phyloP scores from a whole-genome alignment of 2,797 vertebrate genomes.

The Danio aesculapii region DNA sequence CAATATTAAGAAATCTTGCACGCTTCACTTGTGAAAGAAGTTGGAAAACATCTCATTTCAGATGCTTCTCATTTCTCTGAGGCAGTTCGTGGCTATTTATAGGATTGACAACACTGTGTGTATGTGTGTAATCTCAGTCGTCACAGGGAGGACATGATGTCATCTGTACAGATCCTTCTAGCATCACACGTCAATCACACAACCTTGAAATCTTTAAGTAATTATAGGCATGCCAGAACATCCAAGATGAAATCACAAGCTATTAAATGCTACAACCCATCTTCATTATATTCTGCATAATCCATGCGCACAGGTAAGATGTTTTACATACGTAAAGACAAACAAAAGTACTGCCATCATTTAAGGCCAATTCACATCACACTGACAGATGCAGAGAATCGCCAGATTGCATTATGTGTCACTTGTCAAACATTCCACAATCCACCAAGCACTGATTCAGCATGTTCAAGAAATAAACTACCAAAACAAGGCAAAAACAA shows the following conservation, averaged over 20 bases:
- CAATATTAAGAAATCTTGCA: neutral
- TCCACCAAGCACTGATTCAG: too few relatives aligned
- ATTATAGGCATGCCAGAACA: neutral
- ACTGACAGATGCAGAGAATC: too few relatives aligned
- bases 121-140: neutral
- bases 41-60: neutral
- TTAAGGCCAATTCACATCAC: neutral
- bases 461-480: too few relatives aligned
- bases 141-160: conserved; percentile 30
- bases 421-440: too few relatives aligned
- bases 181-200: conserved; percentile 7
- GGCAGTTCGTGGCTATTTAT: conserved; percentile 45
- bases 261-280: conserved; percentile 13
- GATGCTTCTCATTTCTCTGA: neutral
- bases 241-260: conserved; percentile 5
- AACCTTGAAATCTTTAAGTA: neutral
- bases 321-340: neutral
- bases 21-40: neutral
- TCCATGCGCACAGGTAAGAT: neutral
- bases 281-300: neutral
- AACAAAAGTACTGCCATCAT: neutral
- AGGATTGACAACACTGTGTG: conserved; percentile 14
- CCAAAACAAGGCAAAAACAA: too few relatives aligned
- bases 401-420: too few relatives aligned
- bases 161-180: neutral